Base-by-base conservation (phyloP, 2,888 invertebrate species). In the Acronicta psi region DNA sequence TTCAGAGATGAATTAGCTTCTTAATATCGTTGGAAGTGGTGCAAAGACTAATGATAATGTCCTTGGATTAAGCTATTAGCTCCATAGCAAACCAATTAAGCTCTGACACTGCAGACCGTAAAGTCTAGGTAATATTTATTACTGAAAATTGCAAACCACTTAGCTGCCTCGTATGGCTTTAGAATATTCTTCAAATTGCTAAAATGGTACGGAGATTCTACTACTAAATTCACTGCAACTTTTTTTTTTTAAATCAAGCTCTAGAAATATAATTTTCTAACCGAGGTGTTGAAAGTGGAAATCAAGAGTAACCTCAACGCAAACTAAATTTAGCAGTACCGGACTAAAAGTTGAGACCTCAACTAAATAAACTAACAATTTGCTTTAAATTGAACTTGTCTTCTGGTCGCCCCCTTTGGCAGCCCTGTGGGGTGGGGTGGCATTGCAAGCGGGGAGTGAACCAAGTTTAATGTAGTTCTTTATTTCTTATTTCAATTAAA, bases 291-390 rank as follows among this genome's bases (percentile, higher is more conserved):
- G 44, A 46, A 49, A 63, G 36, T 52, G 58, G 64, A 68, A 73
- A 70, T 72, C 59, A 65, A 52, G 58, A 31, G 43, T 37, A 59
- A 58, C 47, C 29, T 43, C 45, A 31, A 29, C 50, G 23, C 59
- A 50, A 73, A 69, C 68, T 59, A 17, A 46, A 61, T 68, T 65
- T 63, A 44, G 14, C 52, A 59, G 55, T 43, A 3, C 6, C 50
- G 44, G 31, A 57, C 29, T 66, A 2, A 14, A 59, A 68, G 63
- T 67, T 69, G 45, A 57, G 55, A 51, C 47, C 62, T 59, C 44
- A 29, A 44, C 66, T 63, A 74, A 72, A 75, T 72, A 77, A 60
- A 77, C 72, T 59, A 63, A 70, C 68, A 77, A 75, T 74, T 75
- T 77, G 75, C 59, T 57, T 64, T 61, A 67, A 70, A 75, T 75